Percentiles rank a stretch among this genome's conserved stretches.
These are phyloP conservation scores for Tenthredo scrophulariae DNA, from an alignment of 2,888 invertebrate genomes.

Conservation along the genomic window DNA sequence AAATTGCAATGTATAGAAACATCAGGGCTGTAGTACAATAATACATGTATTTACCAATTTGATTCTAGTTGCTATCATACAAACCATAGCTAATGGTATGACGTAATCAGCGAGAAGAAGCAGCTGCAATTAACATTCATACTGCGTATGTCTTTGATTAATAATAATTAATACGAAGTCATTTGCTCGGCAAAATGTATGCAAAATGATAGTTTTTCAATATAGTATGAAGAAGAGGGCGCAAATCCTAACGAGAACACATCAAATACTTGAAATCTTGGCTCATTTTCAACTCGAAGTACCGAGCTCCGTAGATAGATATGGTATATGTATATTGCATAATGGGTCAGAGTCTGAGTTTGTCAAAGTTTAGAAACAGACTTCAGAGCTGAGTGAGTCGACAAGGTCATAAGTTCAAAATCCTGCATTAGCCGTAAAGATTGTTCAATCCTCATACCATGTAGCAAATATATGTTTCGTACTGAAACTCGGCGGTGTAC, in stretches of 20 bases:
- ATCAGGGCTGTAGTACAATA: background rate
- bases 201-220: too few species aligned
- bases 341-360: background rate
- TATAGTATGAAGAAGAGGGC: too few species aligned
- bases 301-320: background rate
- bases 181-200: background rate
- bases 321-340: background rate
- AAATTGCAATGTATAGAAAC: background rate
- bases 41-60: background rate
- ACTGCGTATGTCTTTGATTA: background rate
- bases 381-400: background rate
- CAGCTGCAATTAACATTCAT: background rate
- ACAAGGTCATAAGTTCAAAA: constrained; percentile 26
- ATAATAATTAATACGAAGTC: background rate
- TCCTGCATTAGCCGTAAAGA: constrained; percentile 5
- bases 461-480: background rate
- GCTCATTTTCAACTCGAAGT: background rate
- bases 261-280: background rate
- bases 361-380: background rate
- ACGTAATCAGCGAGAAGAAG: background rate
- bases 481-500: constrained; percentile 2
- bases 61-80: background rate
- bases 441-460: background rate
- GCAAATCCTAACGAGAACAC: too few species aligned
- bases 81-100: background rate